These are phyloP conservation scores for Himalopsyche anomala DNA, from an alignment of 2,888 invertebrate species.

Conservation along the genomic window DNA sequence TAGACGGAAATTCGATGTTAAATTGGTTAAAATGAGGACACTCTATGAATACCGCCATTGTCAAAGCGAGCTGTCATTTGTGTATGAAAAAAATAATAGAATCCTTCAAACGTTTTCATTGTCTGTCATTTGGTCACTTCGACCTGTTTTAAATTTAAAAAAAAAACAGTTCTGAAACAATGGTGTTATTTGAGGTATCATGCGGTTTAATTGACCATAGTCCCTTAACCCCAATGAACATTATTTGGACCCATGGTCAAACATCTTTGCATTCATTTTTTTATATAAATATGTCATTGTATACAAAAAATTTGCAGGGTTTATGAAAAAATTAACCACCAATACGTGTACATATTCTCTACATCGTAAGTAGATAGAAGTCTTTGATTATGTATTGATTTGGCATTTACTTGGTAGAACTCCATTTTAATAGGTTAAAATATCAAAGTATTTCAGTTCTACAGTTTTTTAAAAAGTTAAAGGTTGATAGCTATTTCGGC, in stretches of 20 bases:
- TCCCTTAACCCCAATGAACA: conserved; percentile 8
- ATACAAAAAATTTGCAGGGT: too few species aligned
- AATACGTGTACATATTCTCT: too few species aligned
- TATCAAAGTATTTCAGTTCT: too few species aligned
- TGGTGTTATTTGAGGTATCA: neutral
- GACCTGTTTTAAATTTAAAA: neutral
- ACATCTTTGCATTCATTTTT: too few species aligned
- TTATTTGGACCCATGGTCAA: conserved; percentile 1
- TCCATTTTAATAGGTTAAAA: too few species aligned
- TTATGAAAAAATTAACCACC: too few species aligned
- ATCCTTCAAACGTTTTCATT: conserved; percentile 31
- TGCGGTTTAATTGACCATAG: neutral
- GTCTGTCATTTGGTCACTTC: neutral
- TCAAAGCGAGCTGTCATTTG: neutral
- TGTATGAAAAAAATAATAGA: conserved; percentile 5
- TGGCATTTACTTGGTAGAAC: too few species aligned
- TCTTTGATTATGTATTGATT: too few species aligned
- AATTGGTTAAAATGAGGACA: conserved; percentile 54
- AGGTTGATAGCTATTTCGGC: neutral
- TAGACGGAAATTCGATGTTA: conserved; percentile 57
- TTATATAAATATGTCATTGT: too few species aligned
- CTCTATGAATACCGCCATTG: neutral
- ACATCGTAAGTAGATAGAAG: too few species aligned
- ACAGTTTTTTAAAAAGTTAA: too few species aligned
- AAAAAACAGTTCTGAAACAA: neutral